phyloP scores from a whole-genome alignment of 2,113 vertebrate genomes.

The Pelusios castaneus region DNA sequence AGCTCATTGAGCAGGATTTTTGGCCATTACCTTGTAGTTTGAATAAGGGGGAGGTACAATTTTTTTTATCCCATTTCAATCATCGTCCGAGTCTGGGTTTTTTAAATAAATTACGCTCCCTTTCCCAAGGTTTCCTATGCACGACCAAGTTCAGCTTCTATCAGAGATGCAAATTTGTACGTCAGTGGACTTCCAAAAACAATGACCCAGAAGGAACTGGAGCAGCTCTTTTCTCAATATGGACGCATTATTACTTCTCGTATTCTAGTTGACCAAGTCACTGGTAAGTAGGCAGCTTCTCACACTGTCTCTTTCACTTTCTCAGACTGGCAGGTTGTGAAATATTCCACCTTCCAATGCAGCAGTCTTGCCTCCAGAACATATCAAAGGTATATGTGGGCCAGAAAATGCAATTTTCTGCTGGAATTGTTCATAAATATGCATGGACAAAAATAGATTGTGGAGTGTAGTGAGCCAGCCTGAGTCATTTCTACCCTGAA shows the following conservation, averaged over 20 bases:
- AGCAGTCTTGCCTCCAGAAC: conserved; percentile 58
- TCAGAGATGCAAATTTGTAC: conserved; percentile 98
- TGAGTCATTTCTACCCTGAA: conserved; percentile 79
- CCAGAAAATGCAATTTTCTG: conserved; percentile 82
- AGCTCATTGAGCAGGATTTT: neutral
- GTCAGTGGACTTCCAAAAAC: conserved; percentile 98
- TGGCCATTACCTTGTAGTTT: fast-evolving
- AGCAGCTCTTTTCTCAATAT: conserved; percentile 97
- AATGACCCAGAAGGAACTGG: conserved; percentile 97
- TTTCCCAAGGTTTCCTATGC: conserved; percentile 89
- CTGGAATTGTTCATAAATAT: conserved; percentile 85
- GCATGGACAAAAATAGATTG: conserved; percentile 81
- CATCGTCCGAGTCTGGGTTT: neutral
- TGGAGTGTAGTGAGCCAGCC: conserved; percentile 66
- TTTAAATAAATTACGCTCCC: neutral
- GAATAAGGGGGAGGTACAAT: neutral
- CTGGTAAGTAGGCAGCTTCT: conserved; percentile 85
- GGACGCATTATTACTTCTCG: conserved; percentile 99
- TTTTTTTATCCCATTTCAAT: neutral
- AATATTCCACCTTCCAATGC: conserved; percentile 38
- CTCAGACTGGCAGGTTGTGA: conserved; percentile 33
- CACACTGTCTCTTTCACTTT: neutral
- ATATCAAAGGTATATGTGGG: conserved; percentile 75
- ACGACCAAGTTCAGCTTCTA: conserved; percentile 97
- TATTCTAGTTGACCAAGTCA: conserved; percentile 97